A percentile compares a stretch with the other conserved stretches of the same genome.
These are phyloP conservation scores for Tarsius wallacei DNA, from an alignment of 2,797 vertebrate species.

Conservation along the genomic window DNA sequence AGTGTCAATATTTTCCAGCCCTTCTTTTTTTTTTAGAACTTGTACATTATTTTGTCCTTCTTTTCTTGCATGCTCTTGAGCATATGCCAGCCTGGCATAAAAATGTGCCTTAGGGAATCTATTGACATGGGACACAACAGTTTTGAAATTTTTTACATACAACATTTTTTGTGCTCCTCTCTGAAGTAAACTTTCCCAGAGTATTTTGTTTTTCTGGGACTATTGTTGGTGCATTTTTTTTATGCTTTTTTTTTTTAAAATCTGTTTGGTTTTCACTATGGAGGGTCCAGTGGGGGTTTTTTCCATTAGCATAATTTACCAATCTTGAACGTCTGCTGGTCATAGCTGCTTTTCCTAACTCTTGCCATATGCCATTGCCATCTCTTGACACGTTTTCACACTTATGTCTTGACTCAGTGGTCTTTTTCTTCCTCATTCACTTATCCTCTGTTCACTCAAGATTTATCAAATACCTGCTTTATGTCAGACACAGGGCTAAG, in stretches of 20 bases:
- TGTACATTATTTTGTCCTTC: background rate
- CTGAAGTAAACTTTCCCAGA: conserved; percentile 34
- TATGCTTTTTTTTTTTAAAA: conserved; percentile 44
- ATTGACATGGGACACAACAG: background rate
- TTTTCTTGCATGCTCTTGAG: conserved; percentile 37
- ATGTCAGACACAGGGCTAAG: background rate
- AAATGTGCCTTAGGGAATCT: background rate
- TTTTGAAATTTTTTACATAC: background rate
- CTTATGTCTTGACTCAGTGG: background rate
- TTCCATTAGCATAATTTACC: background rate
- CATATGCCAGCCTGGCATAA: conserved; percentile 5
- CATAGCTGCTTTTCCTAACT: background rate
- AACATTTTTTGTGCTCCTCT: conserved; percentile 44
- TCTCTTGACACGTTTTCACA: background rate
- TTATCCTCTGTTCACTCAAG: background rate
- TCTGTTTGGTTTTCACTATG: background rate
- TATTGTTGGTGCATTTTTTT: background rate
- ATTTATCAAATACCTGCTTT: background rate
- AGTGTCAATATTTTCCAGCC: background rate
- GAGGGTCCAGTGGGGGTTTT: background rate
- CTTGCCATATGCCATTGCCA: background rate
- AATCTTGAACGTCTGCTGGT: background rate
- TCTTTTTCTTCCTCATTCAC: background rate
- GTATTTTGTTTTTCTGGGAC: conserved; percentile 29
- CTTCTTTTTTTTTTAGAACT: background rate